Conservation (phyloP, 2,113 vertebrate species). For the Naja naja region DNA sequence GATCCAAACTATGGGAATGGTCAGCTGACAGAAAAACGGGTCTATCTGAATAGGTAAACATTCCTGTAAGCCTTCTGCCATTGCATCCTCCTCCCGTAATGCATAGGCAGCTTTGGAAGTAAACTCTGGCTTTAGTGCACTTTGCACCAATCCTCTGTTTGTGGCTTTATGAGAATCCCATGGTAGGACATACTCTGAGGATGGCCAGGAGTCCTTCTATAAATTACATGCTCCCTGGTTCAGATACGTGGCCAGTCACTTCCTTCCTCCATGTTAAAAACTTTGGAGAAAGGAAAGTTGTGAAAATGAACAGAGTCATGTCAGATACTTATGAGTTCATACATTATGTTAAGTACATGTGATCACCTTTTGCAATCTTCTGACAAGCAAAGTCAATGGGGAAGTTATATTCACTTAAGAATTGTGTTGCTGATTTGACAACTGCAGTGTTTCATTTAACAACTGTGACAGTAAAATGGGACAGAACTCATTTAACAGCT, state of each 20-base stretch:
- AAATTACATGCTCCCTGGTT: neutral
- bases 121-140: neutral
- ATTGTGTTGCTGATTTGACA: neutral
- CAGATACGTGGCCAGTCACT: neutral
- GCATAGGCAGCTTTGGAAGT: neutral
- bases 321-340: neutral
- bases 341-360: neutral
- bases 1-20: conserved; percentile 89
- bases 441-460: neutral
- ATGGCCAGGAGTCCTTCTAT: neutral
- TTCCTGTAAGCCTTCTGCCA: neutral
- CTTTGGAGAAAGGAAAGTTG: neutral
- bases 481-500: neutral
- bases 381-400: neutral
- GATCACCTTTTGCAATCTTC: neutral
- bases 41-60: conserved; percentile 94
- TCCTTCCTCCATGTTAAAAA: neutral
- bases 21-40: conserved; percentile 93
- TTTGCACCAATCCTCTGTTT: neutral
- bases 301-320: neutral
- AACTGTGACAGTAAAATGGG: neutral
- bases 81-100: neutral
- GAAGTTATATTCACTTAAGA: neutral
- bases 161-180: neutral
- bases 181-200: neutral